Base-by-base conservation (phyloP, 1,140 invertebrate genomes). In the Lasioglossum baleicum region DNA sequence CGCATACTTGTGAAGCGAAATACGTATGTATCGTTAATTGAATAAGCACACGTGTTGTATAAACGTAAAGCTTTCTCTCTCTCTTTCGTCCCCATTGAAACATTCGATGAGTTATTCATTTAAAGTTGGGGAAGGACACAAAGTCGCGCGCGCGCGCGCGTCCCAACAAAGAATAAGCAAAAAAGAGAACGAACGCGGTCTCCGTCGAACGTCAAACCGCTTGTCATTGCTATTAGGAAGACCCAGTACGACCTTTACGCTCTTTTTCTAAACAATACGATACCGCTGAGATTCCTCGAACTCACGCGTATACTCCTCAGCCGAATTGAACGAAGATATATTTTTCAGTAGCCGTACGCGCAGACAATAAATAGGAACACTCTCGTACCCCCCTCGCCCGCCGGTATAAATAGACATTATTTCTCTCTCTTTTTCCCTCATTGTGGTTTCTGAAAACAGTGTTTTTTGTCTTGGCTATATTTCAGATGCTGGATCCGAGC, bases 401-500 rank as follows among this genome's bases (percentile, higher is more conserved):
- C 7, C 31, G 13, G 31, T 40, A 40, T 40, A 64, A 35, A 40
- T 35, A 35, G 56, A 7, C 26, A 26, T 26, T 26, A 11, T n/a
- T 58, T 58, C n/a, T 58, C n/a, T n/a, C n/a, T n/a, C n/a, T 20
- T 8, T 35, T 58, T 7, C 20, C 5, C 31, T 48, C 7, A 22
- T 61, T 2, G n/a, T 17, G 61, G 31, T 64, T 51, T 51, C 15
- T 53, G 5, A 48, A 20, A 13, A 53, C 15, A 17, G 35, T 61
- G 11, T 78, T 31, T 56, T 56, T n/a, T n/a, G 6, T n/a, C 20
- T 58, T n/a, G 56, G 26, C 67, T 31, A 2, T 20, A 61, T 87
- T 92, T 53, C 89, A 93, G 92, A 93, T 93, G 92, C 87, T 93
- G 89, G 92, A 93, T 92, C 92, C 92, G 78, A 93, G 91, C 73